Evolutionary conservation across 1,140 invertebrate genomes (phyloP).

Genomic region (Caenorhabditis inopinata): DNA sequence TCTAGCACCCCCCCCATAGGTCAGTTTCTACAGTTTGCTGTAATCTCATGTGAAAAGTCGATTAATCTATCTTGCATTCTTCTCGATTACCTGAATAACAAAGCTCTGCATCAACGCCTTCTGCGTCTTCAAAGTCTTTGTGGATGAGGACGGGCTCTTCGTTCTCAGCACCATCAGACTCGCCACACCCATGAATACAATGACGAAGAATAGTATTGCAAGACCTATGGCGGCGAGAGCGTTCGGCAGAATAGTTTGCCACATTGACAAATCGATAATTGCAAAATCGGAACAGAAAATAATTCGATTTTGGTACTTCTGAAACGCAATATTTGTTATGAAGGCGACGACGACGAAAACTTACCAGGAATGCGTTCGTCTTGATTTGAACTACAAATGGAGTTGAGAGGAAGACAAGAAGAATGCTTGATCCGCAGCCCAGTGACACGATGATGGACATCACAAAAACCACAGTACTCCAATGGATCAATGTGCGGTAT

Average conservation of each 20-base stretch:
- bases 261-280: background rate
- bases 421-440: background rate
- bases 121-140: background rate
- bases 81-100: slow-evolving; percentile 8
- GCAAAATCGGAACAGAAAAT: slow-evolving; percentile 6
- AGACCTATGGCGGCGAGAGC: background rate
- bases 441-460: background rate
- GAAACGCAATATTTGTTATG: background rate
- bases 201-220: background rate
- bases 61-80: too few species aligned
- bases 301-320: background rate
- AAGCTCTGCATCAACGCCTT: slow-evolving; percentile 1
- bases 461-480: background rate
- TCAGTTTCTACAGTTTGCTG: too few species aligned
- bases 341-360: background rate
- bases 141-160: background rate
- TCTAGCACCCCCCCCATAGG: too few species aligned
- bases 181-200: background rate
- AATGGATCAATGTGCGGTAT: background rate
- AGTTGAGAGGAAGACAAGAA: background rate
- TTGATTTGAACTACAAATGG: slow-evolving; percentile 13
- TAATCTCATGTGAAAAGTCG: too few species aligned
- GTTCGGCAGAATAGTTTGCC: slow-evolving; percentile 20
- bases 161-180: background rate
- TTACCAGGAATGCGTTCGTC: background rate